Evolutionary conservation across 2,888 invertebrate genomes (phyloP), one percentile per base, ranked within the genome.

Genomic region (Mechanitis messenoides): DNA sequence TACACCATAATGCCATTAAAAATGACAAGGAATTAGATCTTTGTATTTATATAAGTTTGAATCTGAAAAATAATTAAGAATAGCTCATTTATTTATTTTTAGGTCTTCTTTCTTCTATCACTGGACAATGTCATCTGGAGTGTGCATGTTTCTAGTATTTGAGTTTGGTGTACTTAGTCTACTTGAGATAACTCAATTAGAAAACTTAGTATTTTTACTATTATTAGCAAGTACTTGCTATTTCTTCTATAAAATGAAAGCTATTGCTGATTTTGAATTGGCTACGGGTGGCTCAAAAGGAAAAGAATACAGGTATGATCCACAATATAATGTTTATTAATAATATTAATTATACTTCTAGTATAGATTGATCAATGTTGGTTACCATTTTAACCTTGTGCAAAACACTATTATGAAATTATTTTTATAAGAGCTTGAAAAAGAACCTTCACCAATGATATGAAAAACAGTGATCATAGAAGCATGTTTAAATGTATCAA

Each of bases 61-160:
- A 20, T 20, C 20, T 20, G 20, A 20, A 20, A 20, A 20, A 20
- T 20, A 20, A 20, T 20, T 20, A 20, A 20, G 20, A 20, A 20
- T 20, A 20, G 20, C 20, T 20, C 20, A 20, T 7, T 5, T 42
- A 42, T 42, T 3, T 31, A 1, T 61, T 84, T 83, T n/a, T 76
- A 91, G 92, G 63, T 94, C 95, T 1, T 93, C 93, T 74, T 95
- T 96, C 80, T 95, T 95, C 79, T 91, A 92, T 65, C 92, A 93
- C 69, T 96, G 96, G 95, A 92, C 93, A 1, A 75, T 94, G 53
- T 92, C 93, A 54, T 95, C 95, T 9, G 90, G 93, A 3, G 71
- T 93, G 3, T 91, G 92, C 71, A 84, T 95, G 77, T 92, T 93
- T 73, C 70, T 93, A 33, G 90, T 95, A 31, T 95, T 95, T 83